Conservation (phyloP, 2,113 vertebrate species). For the Chamaea fasciata region DNA sequence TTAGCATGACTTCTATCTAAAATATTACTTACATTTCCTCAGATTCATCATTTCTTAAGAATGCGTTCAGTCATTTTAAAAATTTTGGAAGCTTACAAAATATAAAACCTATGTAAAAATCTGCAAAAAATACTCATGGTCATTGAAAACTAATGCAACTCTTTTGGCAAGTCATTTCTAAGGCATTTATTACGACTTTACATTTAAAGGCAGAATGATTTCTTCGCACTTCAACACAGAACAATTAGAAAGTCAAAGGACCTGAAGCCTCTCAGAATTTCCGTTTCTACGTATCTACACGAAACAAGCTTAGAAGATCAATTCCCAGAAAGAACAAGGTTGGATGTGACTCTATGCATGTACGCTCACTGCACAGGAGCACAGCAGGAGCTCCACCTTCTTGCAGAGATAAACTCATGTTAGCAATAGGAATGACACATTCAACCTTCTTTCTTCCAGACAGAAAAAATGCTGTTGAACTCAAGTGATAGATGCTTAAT, state of each 20-base stretch:
- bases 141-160: background rate
- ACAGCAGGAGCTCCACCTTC: background rate
- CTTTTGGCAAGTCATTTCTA: background rate
- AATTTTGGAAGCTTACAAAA: background rate
- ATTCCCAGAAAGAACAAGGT: background rate
- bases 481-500: background rate
- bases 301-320: background rate
- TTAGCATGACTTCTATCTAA: background rate
- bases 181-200: background rate
- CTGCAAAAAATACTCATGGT: background rate
- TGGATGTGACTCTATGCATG: background rate
- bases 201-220: background rate
- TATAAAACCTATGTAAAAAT: background rate
- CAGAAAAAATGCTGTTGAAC: background rate
- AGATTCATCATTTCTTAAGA: background rate
- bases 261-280: background rate
- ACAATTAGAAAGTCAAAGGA: background rate
- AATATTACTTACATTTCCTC: background rate
- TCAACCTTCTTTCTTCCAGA: background rate
- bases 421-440: background rate
- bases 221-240: background rate
- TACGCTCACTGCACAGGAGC: background rate
- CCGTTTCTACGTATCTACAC: background rate
- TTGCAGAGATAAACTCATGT: background rate
- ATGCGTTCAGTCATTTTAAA: background rate